phyloP scores from a whole-genome alignment of 2,888 invertebrate species.

The Malthinus flaveolus region DNA sequence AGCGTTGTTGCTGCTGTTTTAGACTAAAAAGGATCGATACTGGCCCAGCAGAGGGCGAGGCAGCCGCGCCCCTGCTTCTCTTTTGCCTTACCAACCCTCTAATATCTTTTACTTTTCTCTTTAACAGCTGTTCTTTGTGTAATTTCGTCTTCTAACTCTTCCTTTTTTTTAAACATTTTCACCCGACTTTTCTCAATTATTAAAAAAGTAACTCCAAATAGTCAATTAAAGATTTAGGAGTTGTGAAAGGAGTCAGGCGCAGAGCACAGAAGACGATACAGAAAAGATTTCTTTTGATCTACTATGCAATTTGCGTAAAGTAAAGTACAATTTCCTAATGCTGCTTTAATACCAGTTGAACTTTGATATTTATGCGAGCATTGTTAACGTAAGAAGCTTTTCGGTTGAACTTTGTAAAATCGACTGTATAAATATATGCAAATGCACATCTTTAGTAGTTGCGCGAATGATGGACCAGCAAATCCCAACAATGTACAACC shows the following conservation, averaged over 20 bases:
- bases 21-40: conserved; percentile 40
- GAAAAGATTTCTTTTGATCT: conserved; percentile 16
- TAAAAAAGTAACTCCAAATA: conserved; percentile 2
- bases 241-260: conserved; percentile 3
- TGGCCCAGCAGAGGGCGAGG: conserved; percentile 47
- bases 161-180: not conserved
- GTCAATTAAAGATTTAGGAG: conserved; percentile 13
- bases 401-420: conserved; percentile 12
- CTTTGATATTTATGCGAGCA: conserved; percentile 15
- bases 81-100: conserved; percentile 32
- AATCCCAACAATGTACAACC: conserved; percentile 17
- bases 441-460: conserved; percentile 17
- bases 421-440: conserved; percentile 26
- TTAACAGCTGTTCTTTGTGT: conserved; percentile 28
- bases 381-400: conserved; percentile 6
- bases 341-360: conserved; percentile 21
- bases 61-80: conserved; percentile 40
- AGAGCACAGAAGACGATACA: not conserved
- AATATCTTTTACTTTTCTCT: conserved; percentile 34
- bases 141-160: conserved; percentile 17
- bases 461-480: conserved; percentile 12
- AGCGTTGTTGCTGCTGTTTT: conserved; percentile 26
- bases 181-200: not conserved
- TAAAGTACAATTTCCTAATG: conserved; percentile 1
- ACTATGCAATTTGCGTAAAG: conserved; percentile 9